These are phyloP conservation scores for Rattus norvegicus DNA, from an alignment of 2,113 vertebrate species.

Conservation along the genomic window GRCr8 NC_086028.1:38949501-38950000, in stretches of 20 bases:
- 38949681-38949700: not conserved
- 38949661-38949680: not conserved
- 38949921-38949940: not conserved
- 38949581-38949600: not conserved
- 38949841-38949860: slow-evolving; percentile 10
- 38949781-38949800: not conserved
- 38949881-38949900: not conserved
- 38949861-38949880: not conserved
- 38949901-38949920: not conserved
- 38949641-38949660: not conserved
- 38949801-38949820: not conserved
- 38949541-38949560: not conserved
- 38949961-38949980: not conserved
- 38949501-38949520: not conserved
- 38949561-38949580: no score
- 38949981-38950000: not conserved
- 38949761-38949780: not conserved
- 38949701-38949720: not conserved
- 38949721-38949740: not conserved
- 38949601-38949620: not conserved
- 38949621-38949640: not conserved
- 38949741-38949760: not conserved
- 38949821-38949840: not conserved
- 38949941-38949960: not conserved
- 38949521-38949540: slow-evolving; percentile 33